These are phyloP conservation scores for Cerastis leucographa DNA, from an alignment of 2,888 invertebrate species.

Conservation along the genomic window DNA sequence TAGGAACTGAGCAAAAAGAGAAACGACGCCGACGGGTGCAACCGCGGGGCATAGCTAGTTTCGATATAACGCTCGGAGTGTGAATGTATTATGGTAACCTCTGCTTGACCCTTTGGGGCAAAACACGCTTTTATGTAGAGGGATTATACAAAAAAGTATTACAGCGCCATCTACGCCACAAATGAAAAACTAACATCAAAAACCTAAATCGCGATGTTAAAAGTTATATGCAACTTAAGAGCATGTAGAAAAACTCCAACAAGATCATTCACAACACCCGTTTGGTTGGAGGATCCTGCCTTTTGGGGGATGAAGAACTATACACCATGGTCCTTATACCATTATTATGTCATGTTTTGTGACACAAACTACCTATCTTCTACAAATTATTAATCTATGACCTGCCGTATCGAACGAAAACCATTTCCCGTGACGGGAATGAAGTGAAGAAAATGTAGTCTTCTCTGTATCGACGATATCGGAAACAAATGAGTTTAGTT, in stretches of 20 bases:
- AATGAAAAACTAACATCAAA: not conserved
- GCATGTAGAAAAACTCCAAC: not conserved
- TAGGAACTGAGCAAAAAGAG: not conserved
- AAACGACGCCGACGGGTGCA: not conserved
- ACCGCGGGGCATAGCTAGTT: not conserved
- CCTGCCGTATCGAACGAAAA: constrained; percentile 64
- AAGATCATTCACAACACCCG: not conserved
- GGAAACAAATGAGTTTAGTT: constrained; percentile 78
- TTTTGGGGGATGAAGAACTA: not conserved
- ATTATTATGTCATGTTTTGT: not conserved
- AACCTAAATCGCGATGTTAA: not conserved
- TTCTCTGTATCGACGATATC: constrained; percentile 73
- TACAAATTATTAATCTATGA: constrained; percentile 58
- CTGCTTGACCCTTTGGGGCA: not conserved
- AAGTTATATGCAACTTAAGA: not conserved
- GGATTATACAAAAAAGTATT: not conserved
- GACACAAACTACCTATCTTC: not conserved
- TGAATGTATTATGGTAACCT: not conserved
- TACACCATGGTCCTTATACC: not conserved
- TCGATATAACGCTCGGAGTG: not conserved
- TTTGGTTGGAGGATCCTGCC: not conserved
- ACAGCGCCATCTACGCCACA: not conserved
- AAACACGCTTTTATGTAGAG: not conserved
- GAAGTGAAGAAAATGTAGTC: constrained; percentile 76
- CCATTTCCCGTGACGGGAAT: constrained; percentile 73